Percentiles rank a stretch among this genome's conserved stretches.
These are phyloP conservation scores for Acanthisitta chloris DNA, from an alignment of 2,113 vertebrate genomes.

Conservation along the genomic window DNA sequence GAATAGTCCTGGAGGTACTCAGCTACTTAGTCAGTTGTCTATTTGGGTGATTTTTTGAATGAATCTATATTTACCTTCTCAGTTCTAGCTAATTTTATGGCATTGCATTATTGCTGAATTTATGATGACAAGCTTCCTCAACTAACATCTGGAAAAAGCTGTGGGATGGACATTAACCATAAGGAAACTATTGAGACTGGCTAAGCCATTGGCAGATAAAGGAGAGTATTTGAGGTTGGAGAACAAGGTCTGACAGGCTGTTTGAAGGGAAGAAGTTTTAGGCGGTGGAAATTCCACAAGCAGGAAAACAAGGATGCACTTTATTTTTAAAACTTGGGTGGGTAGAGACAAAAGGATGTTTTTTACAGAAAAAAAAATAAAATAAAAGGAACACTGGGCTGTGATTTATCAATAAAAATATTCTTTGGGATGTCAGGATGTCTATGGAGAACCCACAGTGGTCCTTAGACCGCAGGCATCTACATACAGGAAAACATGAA, in stretches of 20 bases:
- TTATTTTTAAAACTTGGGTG: background rate
- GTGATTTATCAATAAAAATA: background rate
- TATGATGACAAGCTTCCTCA: background rate
- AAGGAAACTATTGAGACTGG: background rate
- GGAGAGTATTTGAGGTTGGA: background rate
- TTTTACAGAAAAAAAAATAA: background rate
- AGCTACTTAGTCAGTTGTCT: background rate
- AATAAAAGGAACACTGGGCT: background rate
- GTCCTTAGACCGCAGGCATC: background rate
- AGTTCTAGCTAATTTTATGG: background rate
- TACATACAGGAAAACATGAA: background rate
- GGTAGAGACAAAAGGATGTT: background rate
- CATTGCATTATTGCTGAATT: background rate
- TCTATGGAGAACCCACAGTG: background rate
- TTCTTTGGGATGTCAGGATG: background rate
- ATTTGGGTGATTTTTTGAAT: background rate
- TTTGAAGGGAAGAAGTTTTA: background rate
- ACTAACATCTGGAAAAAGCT: background rate
- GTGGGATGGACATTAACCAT: background rate
- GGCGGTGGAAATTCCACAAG: background rate
- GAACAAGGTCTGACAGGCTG: background rate
- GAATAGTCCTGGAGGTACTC: background rate
- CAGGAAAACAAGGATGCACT: background rate
- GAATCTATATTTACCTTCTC: background rate
- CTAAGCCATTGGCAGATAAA: background rate